phyloP scores from a whole-genome alignment of 1,140 invertebrate species.

The Papilio helenus region DNA sequence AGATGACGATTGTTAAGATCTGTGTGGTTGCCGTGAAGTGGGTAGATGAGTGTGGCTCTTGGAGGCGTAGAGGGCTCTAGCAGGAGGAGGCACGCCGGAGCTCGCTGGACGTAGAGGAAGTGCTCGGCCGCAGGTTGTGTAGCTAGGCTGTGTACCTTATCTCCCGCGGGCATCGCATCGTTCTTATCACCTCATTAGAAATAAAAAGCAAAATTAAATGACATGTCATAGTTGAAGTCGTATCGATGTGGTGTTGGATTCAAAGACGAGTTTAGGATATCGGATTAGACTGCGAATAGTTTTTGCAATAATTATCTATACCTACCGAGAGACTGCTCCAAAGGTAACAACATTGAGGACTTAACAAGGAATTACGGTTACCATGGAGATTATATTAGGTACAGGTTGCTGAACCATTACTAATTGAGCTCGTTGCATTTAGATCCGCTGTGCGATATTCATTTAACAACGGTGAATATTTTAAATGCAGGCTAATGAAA shows the following conservation, averaged over 20 bases:
- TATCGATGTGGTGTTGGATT: slow-evolving; percentile 10
- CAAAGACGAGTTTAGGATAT: not conserved
- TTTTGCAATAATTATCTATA: slow-evolving; percentile 34
- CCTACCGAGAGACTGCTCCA: slow-evolving; percentile 27
- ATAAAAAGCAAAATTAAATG: slow-evolving; percentile 25
- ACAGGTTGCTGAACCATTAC: not conserved
- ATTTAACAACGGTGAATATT: too few relatives aligned
- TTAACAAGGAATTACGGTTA: slow-evolving; percentile 33
- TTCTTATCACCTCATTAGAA: slow-evolving; percentile 36
- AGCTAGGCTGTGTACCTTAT: slow-evolving; percentile 38
- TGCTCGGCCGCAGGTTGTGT: slow-evolving; percentile 3
- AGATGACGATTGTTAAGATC: slow-evolving; percentile 4
- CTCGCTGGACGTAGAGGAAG: not conserved
- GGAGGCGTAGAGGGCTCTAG: not conserved
- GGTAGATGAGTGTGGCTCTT: not conserved
- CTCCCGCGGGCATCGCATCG: slow-evolving; percentile 25
- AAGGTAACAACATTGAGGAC: slow-evolving; percentile 2
- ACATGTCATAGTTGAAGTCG: slow-evolving; percentile 14
- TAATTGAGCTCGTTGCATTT: not conserved
- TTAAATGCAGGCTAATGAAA: not conserved
- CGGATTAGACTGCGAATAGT: slow-evolving; percentile 14
- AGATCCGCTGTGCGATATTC: too few relatives aligned
- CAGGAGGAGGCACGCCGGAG: not conserved
- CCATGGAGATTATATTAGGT: slow-evolving; percentile 5
- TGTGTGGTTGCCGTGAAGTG: not conserved